Conservation (phyloP, 2,888 invertebrate species). For the Tethea ocularis region DNA sequence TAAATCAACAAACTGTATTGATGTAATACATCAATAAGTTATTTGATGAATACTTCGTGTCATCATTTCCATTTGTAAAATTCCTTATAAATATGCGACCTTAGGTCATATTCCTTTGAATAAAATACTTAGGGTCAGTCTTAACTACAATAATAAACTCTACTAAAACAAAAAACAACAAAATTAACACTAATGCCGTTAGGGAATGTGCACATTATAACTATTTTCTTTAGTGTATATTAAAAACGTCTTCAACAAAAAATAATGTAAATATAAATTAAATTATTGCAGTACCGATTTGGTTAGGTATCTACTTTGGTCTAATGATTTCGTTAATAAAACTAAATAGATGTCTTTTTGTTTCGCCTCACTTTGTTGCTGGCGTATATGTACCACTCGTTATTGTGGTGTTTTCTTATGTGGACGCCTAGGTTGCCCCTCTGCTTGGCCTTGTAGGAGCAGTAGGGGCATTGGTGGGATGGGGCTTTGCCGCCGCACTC, state of each 20-base stretch:
- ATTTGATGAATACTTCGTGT: constrained; percentile 20
- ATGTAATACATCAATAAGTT: background rate
- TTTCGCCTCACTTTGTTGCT: constrained; percentile 75
- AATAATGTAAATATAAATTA: constrained; percentile 71
- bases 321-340: constrained; percentile 42
- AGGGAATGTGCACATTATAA: constrained; percentile 79
- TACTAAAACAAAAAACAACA: constrained; percentile 75
- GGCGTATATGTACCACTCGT: constrained; percentile 81
- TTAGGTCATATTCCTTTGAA: constrained; percentile 56
- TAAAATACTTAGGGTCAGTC: constrained; percentile 80
- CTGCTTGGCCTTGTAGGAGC: constrained; percentile 91
- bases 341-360: constrained; percentile 68
- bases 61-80: constrained; percentile 32
- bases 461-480: constrained; percentile 91
- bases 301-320: constrained; percentile 82
- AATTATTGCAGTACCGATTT: constrained; percentile 81
- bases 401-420: constrained; percentile 89
- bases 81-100: constrained; percentile 43
- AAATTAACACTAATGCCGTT: constrained; percentile 73
- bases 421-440: constrained; percentile 92
- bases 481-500: constrained; percentile 94
- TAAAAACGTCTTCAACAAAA: constrained; percentile 72
- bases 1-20: background rate
- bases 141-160: constrained; percentile 79
- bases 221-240: constrained; percentile 73